Evolutionary conservation across 2,797 vertebrate genomes (phyloP).

Genomic region (Phrynocephalus forsythii): DNA sequence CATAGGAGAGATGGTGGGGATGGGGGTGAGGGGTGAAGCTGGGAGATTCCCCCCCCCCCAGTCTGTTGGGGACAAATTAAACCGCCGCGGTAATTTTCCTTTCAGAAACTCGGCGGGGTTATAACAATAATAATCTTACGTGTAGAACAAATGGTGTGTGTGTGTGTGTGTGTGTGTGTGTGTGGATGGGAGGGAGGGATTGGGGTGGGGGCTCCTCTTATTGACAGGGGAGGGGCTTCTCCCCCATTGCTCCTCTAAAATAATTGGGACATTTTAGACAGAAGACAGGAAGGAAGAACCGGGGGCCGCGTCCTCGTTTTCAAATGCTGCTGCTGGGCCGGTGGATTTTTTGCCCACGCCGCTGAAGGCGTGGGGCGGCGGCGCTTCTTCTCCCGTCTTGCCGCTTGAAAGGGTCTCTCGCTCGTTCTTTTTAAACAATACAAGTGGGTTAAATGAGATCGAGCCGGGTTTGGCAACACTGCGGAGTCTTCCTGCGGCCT

Average conservation of each 20-base stretch:
- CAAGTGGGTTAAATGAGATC: slow-evolving; percentile 4
- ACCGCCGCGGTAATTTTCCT: neutral
- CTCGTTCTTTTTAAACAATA: neutral
- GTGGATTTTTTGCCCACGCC: neutral
- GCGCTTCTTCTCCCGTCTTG: slow-evolving; percentile 9
- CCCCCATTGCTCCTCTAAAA: slow-evolving; percentile 39
- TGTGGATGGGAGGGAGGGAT: neutral
- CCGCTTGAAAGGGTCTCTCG: neutral
- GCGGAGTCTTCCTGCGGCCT: slow-evolving; percentile 17
- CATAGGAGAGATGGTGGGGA: neutral
- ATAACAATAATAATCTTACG: slow-evolving; percentile 1
- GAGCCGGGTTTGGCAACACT: slow-evolving; percentile 30
- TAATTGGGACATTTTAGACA: slow-evolving; percentile 50
- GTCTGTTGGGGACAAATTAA: neutral
- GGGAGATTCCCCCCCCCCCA: too few relatives aligned
- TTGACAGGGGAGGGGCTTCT: slow-evolving; percentile 15
- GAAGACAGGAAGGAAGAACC: slow-evolving; percentile 44
- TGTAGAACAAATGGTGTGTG: slow-evolving; percentile 12
- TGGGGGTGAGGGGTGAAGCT: neutral
- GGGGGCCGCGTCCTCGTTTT: slow-evolving; percentile 8
- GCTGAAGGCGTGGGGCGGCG: neutral
- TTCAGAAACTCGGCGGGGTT: neutral
- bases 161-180: too few relatives aligned
- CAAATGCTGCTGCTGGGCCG: neutral
- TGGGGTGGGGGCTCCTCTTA: neutral